A percentile compares a stretch with the other conserved stretches of the same genome.
These are phyloP conservation scores for Pocota personata DNA, from an alignment of 2,888 invertebrate genomes.

Conservation along the genomic window DNA sequence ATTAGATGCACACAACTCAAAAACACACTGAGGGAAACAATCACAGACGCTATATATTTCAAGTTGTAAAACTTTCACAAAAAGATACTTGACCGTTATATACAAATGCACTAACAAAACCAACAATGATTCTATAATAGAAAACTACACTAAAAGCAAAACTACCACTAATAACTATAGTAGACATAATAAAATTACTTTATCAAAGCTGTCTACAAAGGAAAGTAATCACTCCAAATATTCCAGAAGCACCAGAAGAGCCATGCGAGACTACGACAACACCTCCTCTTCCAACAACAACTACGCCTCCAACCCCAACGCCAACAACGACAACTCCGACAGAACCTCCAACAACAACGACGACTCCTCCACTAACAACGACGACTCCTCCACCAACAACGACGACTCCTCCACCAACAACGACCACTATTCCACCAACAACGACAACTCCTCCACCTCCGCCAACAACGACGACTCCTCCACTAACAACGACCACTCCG, in stretches of 20 bases:
- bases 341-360: not conserved
- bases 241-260: too few relatives aligned
- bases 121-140: not conserved
- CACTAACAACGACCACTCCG: not conserved
- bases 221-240: too few relatives aligned
- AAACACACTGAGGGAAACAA: constrained; percentile 19
- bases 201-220: too few relatives aligned
- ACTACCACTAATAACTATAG: not conserved
- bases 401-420: not conserved
- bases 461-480: not conserved
- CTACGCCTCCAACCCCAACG: not conserved
- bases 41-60: not conserved
- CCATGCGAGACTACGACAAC: not conserved
- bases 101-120: not conserved
- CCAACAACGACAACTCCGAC: not conserved
- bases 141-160: not conserved
- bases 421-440: not conserved
- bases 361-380: not conserved
- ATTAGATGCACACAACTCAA: not conserved
- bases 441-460: not conserved
- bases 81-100: not conserved
- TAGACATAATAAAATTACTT: not conserved
- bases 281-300: not conserved
- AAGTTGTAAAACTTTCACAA: not conserved
- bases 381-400: not conserved